Conservation (phyloP, 1,140 invertebrate genomes). For the Panagrolaimus sp. region DNA sequence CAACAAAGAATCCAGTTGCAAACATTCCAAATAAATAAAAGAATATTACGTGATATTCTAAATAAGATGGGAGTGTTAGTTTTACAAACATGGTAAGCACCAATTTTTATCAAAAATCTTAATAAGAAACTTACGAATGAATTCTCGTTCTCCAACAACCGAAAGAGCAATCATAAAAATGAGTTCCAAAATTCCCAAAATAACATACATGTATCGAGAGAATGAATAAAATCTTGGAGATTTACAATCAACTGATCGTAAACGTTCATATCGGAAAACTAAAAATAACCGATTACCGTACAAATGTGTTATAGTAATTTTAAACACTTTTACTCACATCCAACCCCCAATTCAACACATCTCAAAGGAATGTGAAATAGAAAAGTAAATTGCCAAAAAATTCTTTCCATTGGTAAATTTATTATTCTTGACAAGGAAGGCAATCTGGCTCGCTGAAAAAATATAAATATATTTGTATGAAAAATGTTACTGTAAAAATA, state of each 20-base stretch:
- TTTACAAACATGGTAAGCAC: constrained; percentile 8
- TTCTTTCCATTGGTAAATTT: constrained; percentile 38
- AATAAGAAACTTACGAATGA: constrained; percentile 33
- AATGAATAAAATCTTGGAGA: constrained; percentile 49
- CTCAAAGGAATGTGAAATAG: constrained; percentile 52
- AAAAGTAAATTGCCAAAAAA: constrained; percentile 53
- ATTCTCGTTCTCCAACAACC: constrained; percentile 53
- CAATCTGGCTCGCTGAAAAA: constrained; percentile 47
- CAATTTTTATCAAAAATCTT: constrained; percentile 1
- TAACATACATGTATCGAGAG: constrained; percentile 42
- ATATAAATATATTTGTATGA: not conserved
- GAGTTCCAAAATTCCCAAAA: constrained; percentile 41
- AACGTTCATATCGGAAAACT: constrained; percentile 43
- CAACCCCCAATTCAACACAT: constrained; percentile 39
- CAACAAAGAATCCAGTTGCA: constrained; percentile 50
- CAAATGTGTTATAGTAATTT: constrained; percentile 17
- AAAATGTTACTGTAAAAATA: not conserved
- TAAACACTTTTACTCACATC: constrained; percentile 35
- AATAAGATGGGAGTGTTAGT: constrained; percentile 8
- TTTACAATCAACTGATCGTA: constrained; percentile 39
- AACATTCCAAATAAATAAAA: constrained; percentile 52
- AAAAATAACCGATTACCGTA: constrained; percentile 21
- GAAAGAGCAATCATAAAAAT: constrained; percentile 47
- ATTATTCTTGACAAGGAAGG: constrained; percentile 52
- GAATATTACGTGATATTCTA: constrained; percentile 55